phyloP scores from a whole-genome alignment of 2,113 vertebrate species.

The Rhinogobius similis region DNA sequence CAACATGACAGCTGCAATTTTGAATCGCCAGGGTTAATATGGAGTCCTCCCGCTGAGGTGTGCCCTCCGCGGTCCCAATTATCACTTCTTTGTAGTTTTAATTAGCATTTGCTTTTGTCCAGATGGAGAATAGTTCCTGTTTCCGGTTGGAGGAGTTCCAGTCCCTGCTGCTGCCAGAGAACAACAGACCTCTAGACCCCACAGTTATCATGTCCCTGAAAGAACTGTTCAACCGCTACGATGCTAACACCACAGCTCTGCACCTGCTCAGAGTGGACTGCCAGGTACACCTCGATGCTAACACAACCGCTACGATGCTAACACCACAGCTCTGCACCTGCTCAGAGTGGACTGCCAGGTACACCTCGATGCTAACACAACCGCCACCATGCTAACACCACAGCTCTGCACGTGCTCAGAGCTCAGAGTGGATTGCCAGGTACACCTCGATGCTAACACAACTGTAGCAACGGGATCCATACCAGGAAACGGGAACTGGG shows the following conservation, averaged over 20 bases:
- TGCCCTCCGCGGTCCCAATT: too few relatives aligned
- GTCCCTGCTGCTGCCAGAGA: constrained; percentile 81
- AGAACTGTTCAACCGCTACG: constrained; percentile 76
- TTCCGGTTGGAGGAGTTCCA: constrained; percentile 73
- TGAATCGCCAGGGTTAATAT: too few relatives aligned
- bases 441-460: constrained; percentile 24
- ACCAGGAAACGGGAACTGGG: too few relatives aligned
- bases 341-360: too few relatives aligned
- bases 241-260: constrained; percentile 73
- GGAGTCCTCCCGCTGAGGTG: too few relatives aligned
- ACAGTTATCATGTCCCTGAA: constrained; percentile 75
- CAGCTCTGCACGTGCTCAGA: too few relatives aligned
- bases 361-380: too few relatives aligned
- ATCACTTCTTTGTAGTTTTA: too few relatives aligned
- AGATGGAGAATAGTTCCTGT: constrained; percentile 73
- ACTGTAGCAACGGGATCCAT: too few relatives aligned
- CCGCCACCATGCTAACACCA: too few relatives aligned
- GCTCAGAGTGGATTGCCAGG: constrained; percentile 85
- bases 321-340: too few relatives aligned
- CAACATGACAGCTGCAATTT: too few relatives aligned
- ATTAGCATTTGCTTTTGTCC: background rate
- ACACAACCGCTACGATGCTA: background rate
- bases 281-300: constrained; percentile 70
- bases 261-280: constrained; percentile 86
- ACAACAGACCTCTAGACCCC: constrained; percentile 85